Conservation (phyloP, 2,888 invertebrate species). For the Mesorhabditis sp. region DNA sequence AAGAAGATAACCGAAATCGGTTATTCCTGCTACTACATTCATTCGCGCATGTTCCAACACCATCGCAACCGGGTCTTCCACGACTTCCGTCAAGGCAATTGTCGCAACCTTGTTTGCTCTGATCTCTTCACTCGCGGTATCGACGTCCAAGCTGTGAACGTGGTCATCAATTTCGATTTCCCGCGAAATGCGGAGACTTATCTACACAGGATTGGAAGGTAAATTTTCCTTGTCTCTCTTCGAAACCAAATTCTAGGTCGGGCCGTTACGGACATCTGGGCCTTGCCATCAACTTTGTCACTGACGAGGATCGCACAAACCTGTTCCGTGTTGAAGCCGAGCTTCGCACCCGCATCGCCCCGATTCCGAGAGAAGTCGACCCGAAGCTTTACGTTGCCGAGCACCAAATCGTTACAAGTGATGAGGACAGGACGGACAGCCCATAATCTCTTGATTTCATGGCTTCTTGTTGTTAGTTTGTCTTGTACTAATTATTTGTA, state of each 20-base stretch:
- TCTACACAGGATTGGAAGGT: constrained; percentile 96
- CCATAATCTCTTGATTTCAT: not conserved
- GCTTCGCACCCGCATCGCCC: constrained; percentile 97
- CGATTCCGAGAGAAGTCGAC: constrained; percentile 98
- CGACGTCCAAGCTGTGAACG: constrained; percentile 99
- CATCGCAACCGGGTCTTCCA: constrained; percentile 94
- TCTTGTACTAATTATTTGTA: not conserved
- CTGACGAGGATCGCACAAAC: constrained; percentile 94
- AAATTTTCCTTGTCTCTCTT: constrained; percentile 57
- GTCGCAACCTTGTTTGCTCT: constrained; percentile 86
- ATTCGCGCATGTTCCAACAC: constrained; percentile 98
- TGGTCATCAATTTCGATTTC: constrained; percentile 99
- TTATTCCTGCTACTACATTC: constrained; percentile 99
- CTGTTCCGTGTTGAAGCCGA: constrained; percentile 98
- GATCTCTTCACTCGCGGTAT: constrained; percentile 97
- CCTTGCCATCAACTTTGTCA: constrained; percentile 98
- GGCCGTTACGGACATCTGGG: constrained; percentile 90
- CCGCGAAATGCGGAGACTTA: constrained; percentile 99
- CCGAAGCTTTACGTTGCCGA: constrained; percentile 93
- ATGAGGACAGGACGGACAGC: constrained; percentile 13
- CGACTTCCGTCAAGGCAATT: constrained; percentile 94
- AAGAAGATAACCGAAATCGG: constrained; percentile 99
- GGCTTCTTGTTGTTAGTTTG: not conserved
- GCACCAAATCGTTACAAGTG: constrained; percentile 64
- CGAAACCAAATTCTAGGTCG: constrained; percentile 34